These are phyloP conservation scores for Balearica regulorum DNA, from an alignment of 2,797 vertebrate genomes.

Conservation along the genomic window DNA sequence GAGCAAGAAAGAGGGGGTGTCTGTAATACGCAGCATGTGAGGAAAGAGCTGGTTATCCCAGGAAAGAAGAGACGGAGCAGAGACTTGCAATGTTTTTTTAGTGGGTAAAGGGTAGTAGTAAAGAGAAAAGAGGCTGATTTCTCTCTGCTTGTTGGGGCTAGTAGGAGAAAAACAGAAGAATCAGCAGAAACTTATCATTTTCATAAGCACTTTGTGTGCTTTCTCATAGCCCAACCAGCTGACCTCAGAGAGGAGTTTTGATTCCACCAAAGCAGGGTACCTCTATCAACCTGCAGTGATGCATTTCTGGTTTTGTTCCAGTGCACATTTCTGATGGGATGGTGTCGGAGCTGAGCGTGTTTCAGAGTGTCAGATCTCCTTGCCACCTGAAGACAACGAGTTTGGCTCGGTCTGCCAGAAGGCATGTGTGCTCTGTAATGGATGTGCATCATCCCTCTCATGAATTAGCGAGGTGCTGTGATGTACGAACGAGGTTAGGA, in stretches of 20 bases:
- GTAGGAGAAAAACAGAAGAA: not conserved
- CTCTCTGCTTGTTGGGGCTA: not conserved
- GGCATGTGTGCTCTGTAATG: not conserved
- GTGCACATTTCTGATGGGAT: rapidly evolving
- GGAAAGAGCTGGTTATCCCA: not conserved
- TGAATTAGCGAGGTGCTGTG: not conserved
- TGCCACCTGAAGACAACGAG: rapidly evolving
- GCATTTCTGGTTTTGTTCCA: not conserved
- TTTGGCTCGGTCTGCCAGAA: not conserved
- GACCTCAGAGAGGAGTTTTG: not conserved
- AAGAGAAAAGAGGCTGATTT: not conserved
- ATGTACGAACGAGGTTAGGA: not conserved
- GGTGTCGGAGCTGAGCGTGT: not conserved
- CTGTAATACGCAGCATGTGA: not conserved
- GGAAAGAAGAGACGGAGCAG: not conserved
- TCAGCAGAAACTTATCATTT: not conserved
- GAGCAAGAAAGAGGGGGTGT: not conserved
- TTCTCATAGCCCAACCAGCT: not conserved
- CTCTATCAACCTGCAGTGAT: not conserved
- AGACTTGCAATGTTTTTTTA: not conserved
- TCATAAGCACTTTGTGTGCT: not conserved
- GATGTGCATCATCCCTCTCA: not conserved
- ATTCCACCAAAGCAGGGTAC: not conserved
- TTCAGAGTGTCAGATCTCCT: not conserved
- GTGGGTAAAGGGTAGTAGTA: not conserved